A percentile compares a stretch with the other conserved stretches of the same genome.
Conservation (phyloP, 2,113 vertebrate genomes). For the Albula goreensis region DNA sequence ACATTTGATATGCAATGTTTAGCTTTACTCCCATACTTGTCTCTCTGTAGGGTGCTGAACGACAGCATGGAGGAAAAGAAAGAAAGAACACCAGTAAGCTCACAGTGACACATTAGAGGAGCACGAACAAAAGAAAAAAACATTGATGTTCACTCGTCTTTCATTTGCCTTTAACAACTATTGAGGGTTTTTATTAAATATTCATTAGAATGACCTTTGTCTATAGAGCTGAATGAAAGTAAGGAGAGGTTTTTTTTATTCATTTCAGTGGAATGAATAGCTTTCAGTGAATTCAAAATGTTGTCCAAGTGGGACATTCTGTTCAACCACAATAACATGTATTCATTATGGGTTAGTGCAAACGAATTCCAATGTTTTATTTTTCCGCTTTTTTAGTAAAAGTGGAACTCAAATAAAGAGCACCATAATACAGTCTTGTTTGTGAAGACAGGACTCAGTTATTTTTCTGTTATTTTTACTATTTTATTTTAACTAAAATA, state of each 20-base stretch:
- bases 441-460: too few relatives aligned
- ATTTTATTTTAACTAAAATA: too few relatives aligned
- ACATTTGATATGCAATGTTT: slow-evolving; percentile 91
- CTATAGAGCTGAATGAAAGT: neutral
- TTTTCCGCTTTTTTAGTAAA: too few relatives aligned
- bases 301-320: too few relatives aligned
- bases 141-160: neutral
- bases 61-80: slow-evolving; percentile 86
- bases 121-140: slow-evolving; percentile 74
- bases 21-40: slow-evolving; percentile 97
- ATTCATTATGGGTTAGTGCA: too few relatives aligned
- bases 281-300: neutral
- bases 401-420: too few relatives aligned
- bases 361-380: slow-evolving; percentile 52
- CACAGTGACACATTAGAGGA: slow-evolving; percentile 79
- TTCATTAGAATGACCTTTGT: neutral
- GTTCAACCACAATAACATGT: too few relatives aligned
- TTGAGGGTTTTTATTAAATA: neutral
- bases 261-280: neutral
- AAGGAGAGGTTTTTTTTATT: neutral
- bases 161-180: too few relatives aligned
- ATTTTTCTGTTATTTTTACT: too few relatives aligned
- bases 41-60: slow-evolving; percentile 98
- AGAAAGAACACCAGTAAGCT: slow-evolving; percentile 80
- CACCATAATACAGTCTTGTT: too few relatives aligned